Conservation (phyloP, 2,888 invertebrate species). For the Chymomyza caudatula region DNA sequence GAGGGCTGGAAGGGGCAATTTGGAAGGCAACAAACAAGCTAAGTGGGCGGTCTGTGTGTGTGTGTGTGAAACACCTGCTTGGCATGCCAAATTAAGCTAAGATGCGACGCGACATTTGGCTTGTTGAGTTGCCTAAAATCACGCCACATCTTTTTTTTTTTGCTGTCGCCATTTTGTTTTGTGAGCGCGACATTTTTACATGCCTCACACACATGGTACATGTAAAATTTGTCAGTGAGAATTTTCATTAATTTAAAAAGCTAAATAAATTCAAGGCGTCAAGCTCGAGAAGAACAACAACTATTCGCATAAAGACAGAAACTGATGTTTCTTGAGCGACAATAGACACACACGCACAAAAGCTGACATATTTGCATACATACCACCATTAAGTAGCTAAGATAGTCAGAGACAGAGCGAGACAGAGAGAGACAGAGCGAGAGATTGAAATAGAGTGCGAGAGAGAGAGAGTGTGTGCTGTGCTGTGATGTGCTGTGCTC, state of each 20-base stretch:
- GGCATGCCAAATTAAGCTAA: constrained; percentile 61
- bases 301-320: constrained; percentile 5
- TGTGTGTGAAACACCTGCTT: constrained; percentile 48
- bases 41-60: background rate
- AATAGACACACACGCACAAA: background rate
- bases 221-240: constrained; percentile 60
- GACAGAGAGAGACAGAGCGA: no score
- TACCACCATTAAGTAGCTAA: background rate
- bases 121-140: constrained; percentile 41
- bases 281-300: constrained; percentile 1
- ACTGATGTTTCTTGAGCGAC: background rate
- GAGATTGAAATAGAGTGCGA: no score
- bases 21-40: background rate
- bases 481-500: no score
- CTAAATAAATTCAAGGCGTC: constrained; percentile 47
- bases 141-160: constrained; percentile 32
- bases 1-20: background rate
- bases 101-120: constrained; percentile 15
- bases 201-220: background rate
- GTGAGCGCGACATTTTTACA: constrained; percentile 36
- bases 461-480: background rate
- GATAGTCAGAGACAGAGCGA: background rate
- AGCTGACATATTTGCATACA: background rate
- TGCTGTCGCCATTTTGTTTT: constrained; percentile 32
- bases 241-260: constrained; percentile 70